Evolutionary conservation across 2,113 vertebrate genomes (phyloP), one percentile per base, ranked within the genome.

Genomic region (Colistium nudipinnis): DNA sequence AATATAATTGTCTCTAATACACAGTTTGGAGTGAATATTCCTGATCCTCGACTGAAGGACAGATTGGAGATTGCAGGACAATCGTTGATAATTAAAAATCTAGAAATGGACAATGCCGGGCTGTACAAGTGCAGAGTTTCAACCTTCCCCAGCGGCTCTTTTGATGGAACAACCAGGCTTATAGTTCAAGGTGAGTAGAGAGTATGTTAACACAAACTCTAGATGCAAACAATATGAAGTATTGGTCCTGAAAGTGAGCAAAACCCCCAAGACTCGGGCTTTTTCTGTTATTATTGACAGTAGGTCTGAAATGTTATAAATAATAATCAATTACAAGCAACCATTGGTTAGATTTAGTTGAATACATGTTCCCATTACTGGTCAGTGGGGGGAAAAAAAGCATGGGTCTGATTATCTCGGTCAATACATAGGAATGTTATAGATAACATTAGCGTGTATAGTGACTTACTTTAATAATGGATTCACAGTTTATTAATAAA

Each of bases 71-170:
- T 89, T 11, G 11, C 43, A 0, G 33, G 72, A 2, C 83, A 88
- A 39, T 93, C 91, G 0, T 61, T 95, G 74, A 62, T 72, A 24
- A 90, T 95, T 25, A 62, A 2, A 22, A 30, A 68, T 0, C 76
- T 94, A 20, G 14, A 27, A 1, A 55, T 80, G 47, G 17, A 45
- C 2, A 92, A 96, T 3, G 87, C 90, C 36, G 94, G 92, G 12
- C 74, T 20, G 3, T 95, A 94, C 59, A 81, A 9, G 12, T 95
- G 94, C 55, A 80, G 28, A 4, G 66, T 93, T 0, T 38, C 80
- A 24, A 77, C 84, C 1, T 94, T 81, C 61, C 94, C 94, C 0
- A 43, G 13, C 8, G 94, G 94, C 1, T 36, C 78, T 8, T 59
- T 84, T 12, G 39, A 69, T 0, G 81, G 61, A 25, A 68, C 38